Percentiles rank a stretch among this genome's conserved stretches.
These are phyloP conservation scores for Notarius quadriscutis DNA, from an alignment of 2,113 vertebrate species.

Conservation along the genomic window DNA sequence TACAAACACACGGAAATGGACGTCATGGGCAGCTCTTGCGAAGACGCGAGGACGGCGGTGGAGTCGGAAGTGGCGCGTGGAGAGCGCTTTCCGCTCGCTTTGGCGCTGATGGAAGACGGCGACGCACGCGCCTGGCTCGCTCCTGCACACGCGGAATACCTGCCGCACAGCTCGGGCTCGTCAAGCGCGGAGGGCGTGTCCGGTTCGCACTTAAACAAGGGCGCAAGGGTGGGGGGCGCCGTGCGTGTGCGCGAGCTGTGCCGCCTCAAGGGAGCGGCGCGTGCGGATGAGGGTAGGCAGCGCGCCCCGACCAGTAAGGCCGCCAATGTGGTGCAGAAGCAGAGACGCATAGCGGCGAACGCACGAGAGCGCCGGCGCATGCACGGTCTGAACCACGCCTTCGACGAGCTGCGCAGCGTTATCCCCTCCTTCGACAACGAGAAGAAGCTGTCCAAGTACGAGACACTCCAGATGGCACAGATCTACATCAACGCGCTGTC, in stretches of 20 bases:
- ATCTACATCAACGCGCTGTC: conserved; percentile 96
- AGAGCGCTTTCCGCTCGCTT: conserved; percentile 16
- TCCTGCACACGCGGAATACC: conserved; percentile 80
- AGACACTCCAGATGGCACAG: conserved; percentile 97
- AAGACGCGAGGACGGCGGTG: conserved; percentile 58
- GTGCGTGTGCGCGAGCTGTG: conserved; percentile 74
- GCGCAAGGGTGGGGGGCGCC: conserved; percentile 57
- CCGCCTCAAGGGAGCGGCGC: conserved; percentile 68
- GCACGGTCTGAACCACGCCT: conserved; percentile 95
- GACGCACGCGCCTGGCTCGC: conserved; percentile 83
- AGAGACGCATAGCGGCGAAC: conserved; percentile 88
- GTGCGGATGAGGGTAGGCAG: conserved; percentile 63
- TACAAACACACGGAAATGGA: conserved; percentile 64
- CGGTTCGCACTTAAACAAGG: conserved; percentile 66
- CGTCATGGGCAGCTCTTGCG: conserved; percentile 67
- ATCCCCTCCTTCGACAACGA: conserved; percentile 95
- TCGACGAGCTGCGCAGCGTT: conserved; percentile 93
- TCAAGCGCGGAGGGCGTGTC: conserved; percentile 73
- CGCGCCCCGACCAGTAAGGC: conserved; percentile 75
- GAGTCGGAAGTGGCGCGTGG: conserved; percentile 19
- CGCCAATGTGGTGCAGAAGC: conserved; percentile 80
- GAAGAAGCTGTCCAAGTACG: conserved; percentile 97
- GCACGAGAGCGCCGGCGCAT: conserved; percentile 89
- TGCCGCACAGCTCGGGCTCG: conserved; percentile 72
- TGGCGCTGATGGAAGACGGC: background rate